Evolutionary conservation across 2,888 invertebrate genomes (phyloP), one percentile per base, ranked within the genome.

Genomic region (Steinernema carpocapsae): DNA sequence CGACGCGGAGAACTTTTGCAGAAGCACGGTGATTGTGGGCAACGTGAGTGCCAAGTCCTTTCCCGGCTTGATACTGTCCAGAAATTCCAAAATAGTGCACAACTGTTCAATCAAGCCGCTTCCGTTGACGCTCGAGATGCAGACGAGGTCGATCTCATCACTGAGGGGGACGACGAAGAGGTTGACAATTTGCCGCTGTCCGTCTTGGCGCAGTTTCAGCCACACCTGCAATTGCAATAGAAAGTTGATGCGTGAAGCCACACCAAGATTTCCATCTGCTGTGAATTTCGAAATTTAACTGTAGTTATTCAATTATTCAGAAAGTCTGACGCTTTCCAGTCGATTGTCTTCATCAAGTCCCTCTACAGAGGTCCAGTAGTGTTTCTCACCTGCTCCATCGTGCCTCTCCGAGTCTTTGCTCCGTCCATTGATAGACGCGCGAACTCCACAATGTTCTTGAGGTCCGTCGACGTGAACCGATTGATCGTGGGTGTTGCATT

Each of bases 361-460:
- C 3, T 37, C 10, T 10, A 3, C 37, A 37, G 37, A 37, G n/a
- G n/a, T n/a, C n/a, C n/a, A n/a, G n/a, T n/a, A n/a, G n/a, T n/a
- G n/a, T n/a, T n/a, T n/a, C n/a, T n/a, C n/a, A 52, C 52, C 37
- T 64, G 64, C 14, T 64, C 64, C 64, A 64, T 64, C 7, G 64
- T 64, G 17, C 32, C 64, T 32, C 64, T 24, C 1, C 64, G 29
- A 29, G 64, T 32, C 19, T 64, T 64, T 26, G 64, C 14, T 32
- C 6, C 24, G 1, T 64, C 32, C 32, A 64, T 64, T n/a, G 64
- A 64, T 1, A 64, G 29, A 10, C 26, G 64, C 29, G 14, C 64
- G 26, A 64, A 64, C 29, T 64, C 26, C 12, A 64, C 32, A 17
- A 64, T 64, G 37, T 64, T 64, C 32, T 29, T 29, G 32, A 32